Base-by-base conservation (phyloP, 2,888 invertebrate species). In the Papilio protenor region DNA sequence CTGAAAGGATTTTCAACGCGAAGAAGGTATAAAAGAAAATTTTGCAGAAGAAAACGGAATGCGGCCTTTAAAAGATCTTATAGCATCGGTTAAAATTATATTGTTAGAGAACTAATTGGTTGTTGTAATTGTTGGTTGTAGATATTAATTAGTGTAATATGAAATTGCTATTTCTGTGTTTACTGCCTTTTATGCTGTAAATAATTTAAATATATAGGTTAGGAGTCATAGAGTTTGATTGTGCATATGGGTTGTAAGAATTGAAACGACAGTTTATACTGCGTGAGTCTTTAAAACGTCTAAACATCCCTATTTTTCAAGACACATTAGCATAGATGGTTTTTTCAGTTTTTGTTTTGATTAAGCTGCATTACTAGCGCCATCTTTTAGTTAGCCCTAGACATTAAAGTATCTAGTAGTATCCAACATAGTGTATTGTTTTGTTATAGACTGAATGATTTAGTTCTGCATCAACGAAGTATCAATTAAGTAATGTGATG, bases 31-130 rank as follows among this genome's bases (percentile, higher is more conserved):
- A 93, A 91, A 79, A 85, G 94, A 18, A 93, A 88, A 83, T 94
- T 90, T 82, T 93, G 94, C 81, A 90, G 94, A 77, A 88, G 87
- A 79, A 85, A 84, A 83, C 86, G 92, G 5, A 87, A 91, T 80
- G 90, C 90, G 18, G 90, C 89, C 0, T 92, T 91, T 79, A 94
- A 94, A 87, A 88, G 94, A 82, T 94, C 94, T 0, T 94, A 94
- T 83, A 91, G 94, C 1, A 94, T 94, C 72, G 94, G 91, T 40
- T 92, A 73, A 69, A 69, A 52, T 57, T 21, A 47, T 40, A 47
- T 57, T 55, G 27, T 23, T 27, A n/a, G 2, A n/a, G 16, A 47
- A 27, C 6, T 40, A 66, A n/a, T 66, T 64, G 66, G 66, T 45
- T 45, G 2, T 59, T 0, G 10, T 40, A 23, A 23, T 18, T 1